Base-by-base conservation (phyloP, 2,113 vertebrate species). In the Electrona antarctica region DNA sequence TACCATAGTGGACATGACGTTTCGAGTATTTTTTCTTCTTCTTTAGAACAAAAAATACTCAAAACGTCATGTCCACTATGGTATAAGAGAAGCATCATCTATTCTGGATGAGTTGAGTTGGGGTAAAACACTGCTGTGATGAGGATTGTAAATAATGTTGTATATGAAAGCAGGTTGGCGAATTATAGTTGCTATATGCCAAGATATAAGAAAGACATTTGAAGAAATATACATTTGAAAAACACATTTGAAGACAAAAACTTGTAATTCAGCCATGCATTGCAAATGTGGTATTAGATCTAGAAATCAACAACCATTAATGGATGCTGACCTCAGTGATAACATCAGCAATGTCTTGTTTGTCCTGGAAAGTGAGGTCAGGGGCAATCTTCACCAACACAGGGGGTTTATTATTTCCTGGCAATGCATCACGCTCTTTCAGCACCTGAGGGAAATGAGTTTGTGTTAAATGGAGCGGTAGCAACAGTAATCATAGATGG, bases 381-480 rank as follows among this genome's bases (percentile, higher is more conserved):
- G 97, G 95, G 0, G 98, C 95, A 0, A 99, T 98, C 90, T 99
- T 99, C 77, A 99, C 93, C 83, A 99, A 87, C 48, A 99, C 88
- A 0, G 96, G 95, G 0, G 94, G 96, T 70, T 87, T 96, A 14
- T 0, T 89, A 5, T 74, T 33, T 0, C 67, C 80, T 73, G 90
- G 85, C 77, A 98, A 82, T 9, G 73, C 55, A 0, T 98, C 92
- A 13, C 98, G 93, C 78, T 95, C 95, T 3, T 84, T 91, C 74
- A 98, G 77, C 69, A 99, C 98, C 98, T 99, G 85, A 29, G 68
- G 3, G 77, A 64, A 81, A 56, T 41, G 56, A 45, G 33, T 61
- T 50, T 8, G 9, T 7, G 0, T 1, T 45, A 46, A 21, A 54
- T 51, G 47, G 49, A 41, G 33, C 33, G 33, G 33, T 41, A 41